phyloP scores from a whole-genome alignment of 1,140 invertebrate genomes.

The Heliconius nattereri region DNA sequence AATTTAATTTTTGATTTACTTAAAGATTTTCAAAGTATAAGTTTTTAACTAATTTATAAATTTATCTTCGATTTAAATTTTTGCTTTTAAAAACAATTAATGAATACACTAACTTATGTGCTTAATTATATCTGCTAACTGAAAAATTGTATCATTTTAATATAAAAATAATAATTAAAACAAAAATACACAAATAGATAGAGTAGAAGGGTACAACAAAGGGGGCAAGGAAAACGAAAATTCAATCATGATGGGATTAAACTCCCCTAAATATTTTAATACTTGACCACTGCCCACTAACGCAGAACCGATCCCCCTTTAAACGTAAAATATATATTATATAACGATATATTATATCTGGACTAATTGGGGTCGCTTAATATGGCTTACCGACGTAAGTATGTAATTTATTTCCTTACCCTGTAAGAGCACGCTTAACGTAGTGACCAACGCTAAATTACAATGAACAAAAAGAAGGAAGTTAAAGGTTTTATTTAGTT shows the following conservation, averaged over 20 bases:
- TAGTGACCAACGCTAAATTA: slow-evolving; percentile 42
- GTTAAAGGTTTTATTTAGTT: not conserved
- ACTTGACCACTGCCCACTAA: slow-evolving; percentile 75
- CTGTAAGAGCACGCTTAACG: slow-evolving; percentile 45
- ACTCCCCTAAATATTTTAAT: slow-evolving; percentile 78
- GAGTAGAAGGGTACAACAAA: slow-evolving; percentile 50
- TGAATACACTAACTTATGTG: too few species aligned
- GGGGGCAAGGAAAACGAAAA: slow-evolving; percentile 65
- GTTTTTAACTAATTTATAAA: too few species aligned
- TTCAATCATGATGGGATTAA: slow-evolving; percentile 79
- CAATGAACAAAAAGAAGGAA: slow-evolving; percentile 35
- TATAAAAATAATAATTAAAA: not conserved
- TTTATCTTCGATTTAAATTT: too few species aligned
- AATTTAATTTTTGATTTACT: not conserved
- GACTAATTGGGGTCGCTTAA: slow-evolving; percentile 80
- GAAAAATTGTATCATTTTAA: not conserved
- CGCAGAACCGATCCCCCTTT: slow-evolving; percentile 69
- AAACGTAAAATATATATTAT: slow-evolving; percentile 69
- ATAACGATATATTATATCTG: slow-evolving; percentile 71
- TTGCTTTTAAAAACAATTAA: too few species aligned
- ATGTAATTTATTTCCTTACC: slow-evolving; percentile 76
- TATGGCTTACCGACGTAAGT: slow-evolving; percentile 80
- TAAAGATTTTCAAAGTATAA: too few species aligned
- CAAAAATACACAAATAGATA: not conserved
- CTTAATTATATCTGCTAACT: too few species aligned